Evolutionary conservation across 2,888 invertebrate genomes (phyloP), one percentile per base, ranked within the genome.

Genomic region (Pelosia muscerda): DNA sequence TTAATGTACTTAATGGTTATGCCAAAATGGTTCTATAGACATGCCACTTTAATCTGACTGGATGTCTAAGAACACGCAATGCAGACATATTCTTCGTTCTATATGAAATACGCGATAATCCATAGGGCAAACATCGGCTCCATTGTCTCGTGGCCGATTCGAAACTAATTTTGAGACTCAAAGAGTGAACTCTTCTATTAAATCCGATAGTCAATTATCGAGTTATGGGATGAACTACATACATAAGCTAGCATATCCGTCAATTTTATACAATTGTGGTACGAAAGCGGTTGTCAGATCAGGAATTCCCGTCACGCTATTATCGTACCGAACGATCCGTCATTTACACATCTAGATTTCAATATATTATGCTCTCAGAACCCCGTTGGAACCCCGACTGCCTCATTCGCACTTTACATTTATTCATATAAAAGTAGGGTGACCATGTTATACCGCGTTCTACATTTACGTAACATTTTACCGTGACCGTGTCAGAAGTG

Each of bases 261-360:
- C 53, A 53, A 57, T 57, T 28, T 28, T 9, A 54, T 10, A 15
- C 61, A 62, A 62, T 62, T 53, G 26, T 49, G 25, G n/a, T 53
- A 53, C 11, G 49, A 55, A 68, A 70, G 38, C 55, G 61, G 57
- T 63, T 63, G 53, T 66, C 59, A 19, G 57, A 58, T 42, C 19
- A 22, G 56, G 23, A 63, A 68, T 68, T 72, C 25, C 60, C 54
- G 28, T 60, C 63, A 67, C 56, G 49, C 63, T 71, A 74, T 71
- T 70, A 68, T 68, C 71, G 66, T 63, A 38, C 34, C 28, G 63
- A 71, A 26, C 53, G 73, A 72, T 65, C 68, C 59, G 73, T 79
- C 77, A 81, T 70, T 65, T 69, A 73, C 78, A 79, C 75, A 68
- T 68, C 72, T 73, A 70, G 71, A 78, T 84, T 76, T 77, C 77